These are phyloP conservation scores for Bovichtus diacanthus DNA, from an alignment of 2,797 vertebrate genomes.

Conservation along the genomic window DNA sequence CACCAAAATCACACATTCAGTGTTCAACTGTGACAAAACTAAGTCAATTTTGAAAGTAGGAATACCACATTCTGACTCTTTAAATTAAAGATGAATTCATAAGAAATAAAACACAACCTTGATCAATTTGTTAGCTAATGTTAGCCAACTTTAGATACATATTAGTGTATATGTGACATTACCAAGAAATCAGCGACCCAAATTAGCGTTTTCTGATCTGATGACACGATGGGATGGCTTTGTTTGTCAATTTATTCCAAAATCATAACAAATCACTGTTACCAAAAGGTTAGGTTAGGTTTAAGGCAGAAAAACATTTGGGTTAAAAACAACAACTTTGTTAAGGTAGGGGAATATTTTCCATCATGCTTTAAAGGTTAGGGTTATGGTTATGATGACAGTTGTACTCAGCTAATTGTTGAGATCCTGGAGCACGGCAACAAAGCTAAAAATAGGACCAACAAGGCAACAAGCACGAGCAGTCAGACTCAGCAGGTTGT, in stretches of 20 bases:
- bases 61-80: too few species aligned
- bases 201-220: not conserved
- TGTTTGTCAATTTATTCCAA: not conserved
- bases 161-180: not conserved
- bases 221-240: too few species aligned
- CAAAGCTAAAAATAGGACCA: too few species aligned
- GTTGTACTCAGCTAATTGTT: too few species aligned
- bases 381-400: too few species aligned
- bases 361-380: not conserved
- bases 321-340: not conserved
- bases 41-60: not conserved
- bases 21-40: not conserved
- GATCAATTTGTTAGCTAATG: not conserved
- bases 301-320: not conserved
- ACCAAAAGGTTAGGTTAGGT: not conserved
- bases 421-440: too few species aligned
- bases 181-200: not conserved
- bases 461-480: not conserved
- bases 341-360: not conserved
- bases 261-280: not conserved
- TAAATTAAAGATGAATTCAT: not conserved
- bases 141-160: not conserved
- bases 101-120: not conserved
- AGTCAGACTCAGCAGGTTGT: too few species aligned
- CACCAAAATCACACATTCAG: not conserved